A percentile compares a stretch with the other conserved stretches of the same genome.
Evolutionary conservation across 2,113 vertebrate species (phyloP).

Genomic region (Paracyprichromis sp.): DNA sequence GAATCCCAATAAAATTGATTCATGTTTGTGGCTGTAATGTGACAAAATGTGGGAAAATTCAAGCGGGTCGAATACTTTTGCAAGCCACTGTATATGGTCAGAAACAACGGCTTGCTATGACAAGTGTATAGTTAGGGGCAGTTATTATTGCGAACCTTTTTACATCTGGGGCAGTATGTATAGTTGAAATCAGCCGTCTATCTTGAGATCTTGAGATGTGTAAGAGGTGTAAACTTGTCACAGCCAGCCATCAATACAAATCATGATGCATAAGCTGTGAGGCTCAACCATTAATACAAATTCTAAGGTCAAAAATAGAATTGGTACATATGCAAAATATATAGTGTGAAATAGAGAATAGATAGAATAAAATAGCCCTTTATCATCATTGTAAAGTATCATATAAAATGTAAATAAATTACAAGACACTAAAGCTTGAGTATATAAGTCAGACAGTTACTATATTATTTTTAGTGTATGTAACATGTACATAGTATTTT

Average conservation of each 20-base stretch:
- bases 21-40: too few species aligned
- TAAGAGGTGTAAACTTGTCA: not conserved
- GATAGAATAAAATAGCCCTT: not conserved
- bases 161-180: not conserved
- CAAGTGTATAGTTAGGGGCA: not conserved
- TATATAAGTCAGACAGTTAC: not conserved
- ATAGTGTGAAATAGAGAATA: not conserved
- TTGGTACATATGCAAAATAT: not conserved
- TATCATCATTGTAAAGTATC: not conserved
- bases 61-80: fast-evolving
- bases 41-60: not conserved
- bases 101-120: fast-evolving
- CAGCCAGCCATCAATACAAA: not conserved
- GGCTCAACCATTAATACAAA: not conserved
- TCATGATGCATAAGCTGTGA: not conserved
- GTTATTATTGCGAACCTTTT: not conserved
- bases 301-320: not conserved
- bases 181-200: not conserved
- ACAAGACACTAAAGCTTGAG: not conserved
- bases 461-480: not conserved
- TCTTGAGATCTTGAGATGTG: not conserved
- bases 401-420: not conserved
- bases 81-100: not conserved
- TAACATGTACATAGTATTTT: not conserved
- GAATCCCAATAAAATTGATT: too few species aligned